Conservation (phyloP, 1,140 invertebrate species). For the Tetragonula clypearis region DNA sequence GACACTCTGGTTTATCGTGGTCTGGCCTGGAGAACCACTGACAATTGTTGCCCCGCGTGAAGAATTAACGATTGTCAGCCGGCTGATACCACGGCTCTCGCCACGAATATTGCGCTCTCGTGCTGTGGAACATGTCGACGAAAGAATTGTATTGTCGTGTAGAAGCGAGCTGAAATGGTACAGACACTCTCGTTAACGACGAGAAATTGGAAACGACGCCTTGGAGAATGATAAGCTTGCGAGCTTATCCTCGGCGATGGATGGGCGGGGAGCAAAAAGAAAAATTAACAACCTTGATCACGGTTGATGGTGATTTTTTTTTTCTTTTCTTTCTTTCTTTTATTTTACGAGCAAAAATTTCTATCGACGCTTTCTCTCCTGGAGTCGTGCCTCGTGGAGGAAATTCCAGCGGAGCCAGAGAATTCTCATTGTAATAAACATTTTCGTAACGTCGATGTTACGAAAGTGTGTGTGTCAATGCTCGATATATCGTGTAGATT, state of each 20-base stretch:
- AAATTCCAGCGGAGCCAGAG: no score
- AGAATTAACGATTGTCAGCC: conserved; percentile 43
- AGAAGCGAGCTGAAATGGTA: neutral
- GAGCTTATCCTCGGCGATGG: neutral
- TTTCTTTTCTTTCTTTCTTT: no score
- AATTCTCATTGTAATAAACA: no score
- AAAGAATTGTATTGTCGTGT: conserved; percentile 8
- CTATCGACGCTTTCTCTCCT: no score
- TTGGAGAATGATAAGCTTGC: neutral
- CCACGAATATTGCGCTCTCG: conserved; percentile 5
- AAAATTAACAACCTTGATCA: no score
- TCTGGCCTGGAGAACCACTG: conserved; percentile 2
- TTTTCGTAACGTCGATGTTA: no score
- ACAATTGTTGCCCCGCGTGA: conserved; percentile 38
- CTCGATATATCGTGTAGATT: no score
- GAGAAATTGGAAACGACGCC: neutral
- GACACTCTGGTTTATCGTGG: conserved; percentile 30
- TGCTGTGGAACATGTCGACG: neutral
- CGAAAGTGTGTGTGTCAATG: no score
- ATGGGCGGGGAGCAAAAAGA: neutral
- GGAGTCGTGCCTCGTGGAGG: no score
- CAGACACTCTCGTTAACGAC: neutral
- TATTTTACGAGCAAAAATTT: no score
- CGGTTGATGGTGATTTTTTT: no score
- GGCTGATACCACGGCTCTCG: conserved; percentile 11